Percentiles rank a stretch among this genome's conserved stretches.
Conservation (phyloP, 1,140 invertebrate species). For the Zaprionus tsacasi region DNA sequence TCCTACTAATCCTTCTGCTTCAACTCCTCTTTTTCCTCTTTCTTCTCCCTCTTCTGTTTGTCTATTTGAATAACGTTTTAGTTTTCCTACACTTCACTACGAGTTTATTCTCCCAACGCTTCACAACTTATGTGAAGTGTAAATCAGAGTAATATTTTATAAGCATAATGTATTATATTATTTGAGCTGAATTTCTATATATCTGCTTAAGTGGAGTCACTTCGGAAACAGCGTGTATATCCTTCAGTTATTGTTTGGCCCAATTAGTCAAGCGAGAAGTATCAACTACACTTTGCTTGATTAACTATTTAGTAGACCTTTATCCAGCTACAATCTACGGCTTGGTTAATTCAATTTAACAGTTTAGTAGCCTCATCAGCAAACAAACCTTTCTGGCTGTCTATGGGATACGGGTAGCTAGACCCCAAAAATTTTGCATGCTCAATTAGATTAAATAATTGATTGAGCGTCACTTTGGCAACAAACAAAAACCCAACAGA, state of each 20-base stretch:
- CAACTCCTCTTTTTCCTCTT: background rate
- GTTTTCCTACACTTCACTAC: background rate
- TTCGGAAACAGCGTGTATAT: too few relatives aligned
- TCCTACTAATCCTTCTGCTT: background rate
- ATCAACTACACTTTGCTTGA: background rate
- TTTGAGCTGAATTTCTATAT: too few relatives aligned
- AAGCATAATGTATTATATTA: too few relatives aligned
- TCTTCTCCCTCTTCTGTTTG: background rate
- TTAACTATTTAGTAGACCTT: conserved; percentile 14
- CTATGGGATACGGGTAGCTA: background rate
- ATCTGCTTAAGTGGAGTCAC: too few relatives aligned
- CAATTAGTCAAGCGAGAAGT: background rate
- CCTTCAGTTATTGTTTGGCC: background rate
- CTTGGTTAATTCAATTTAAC: conserved; percentile 21
- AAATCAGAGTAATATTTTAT: conserved; percentile 49
- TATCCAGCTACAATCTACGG: background rate
- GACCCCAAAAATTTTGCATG: conserved; percentile 24
- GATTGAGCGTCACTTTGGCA: conserved; percentile 37
- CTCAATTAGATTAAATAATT: conserved; percentile 44
- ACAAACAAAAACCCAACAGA: conserved; percentile 23
- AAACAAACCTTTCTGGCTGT: conserved; percentile 7
- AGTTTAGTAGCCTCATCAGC: conserved; percentile 6
- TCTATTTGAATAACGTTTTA: background rate
- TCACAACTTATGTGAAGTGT: conserved; percentile 53
- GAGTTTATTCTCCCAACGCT: conserved; percentile 16